Base-by-base conservation (phyloP, 2,888 invertebrate genomes). In the Diplazon laetatorius region DNA sequence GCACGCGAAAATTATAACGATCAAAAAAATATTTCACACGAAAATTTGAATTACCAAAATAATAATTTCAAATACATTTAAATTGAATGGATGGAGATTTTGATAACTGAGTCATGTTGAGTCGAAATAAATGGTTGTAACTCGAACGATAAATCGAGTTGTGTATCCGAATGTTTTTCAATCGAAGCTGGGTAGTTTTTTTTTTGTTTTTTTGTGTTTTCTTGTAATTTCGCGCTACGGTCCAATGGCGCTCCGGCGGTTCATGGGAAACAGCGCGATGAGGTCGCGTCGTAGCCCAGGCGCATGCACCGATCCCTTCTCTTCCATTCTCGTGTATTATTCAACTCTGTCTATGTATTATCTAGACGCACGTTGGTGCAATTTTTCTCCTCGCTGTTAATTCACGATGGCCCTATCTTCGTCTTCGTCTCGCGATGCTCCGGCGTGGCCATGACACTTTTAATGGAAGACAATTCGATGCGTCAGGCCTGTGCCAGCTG, bases 391-490 rank as follows among this genome's bases (percentile, higher is more conserved):
- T 14, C 55, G 66, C 46, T 39, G 2, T 30, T 30, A 30, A 5
- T 30, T 30, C 46, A 69, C 46, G 52, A 76, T 22, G 35, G 65
- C 57, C 60, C 48, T 4, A 18, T 12, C 46, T 12, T 30, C 60
- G 30, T 16, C 55, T 14, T 14, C 1, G 30, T 16, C 55, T 1
- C 76, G 76, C 66, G 75, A 76, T 76, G 42, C 63, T 60, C 80
- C 72, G n/a, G n/a, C n/a, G 72, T 85, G 89, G 87, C 90, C 90
- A 87, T 90, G 90, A 90, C 90, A 89, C 89, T 89, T 89, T 88
- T 88, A 90, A 89, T 89, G 87, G 87, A 86, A 88, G 89, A 89
- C 88, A 89, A 90, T 89, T 89, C 85, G 84, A 87, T 87, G 87
- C 89, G 70, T 81, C 79, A 69, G 25, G 25, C 72, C 46, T 84